Evolutionary conservation across 2,888 invertebrate genomes (phyloP).

Genomic region (Meandrusa payeni): DNA sequence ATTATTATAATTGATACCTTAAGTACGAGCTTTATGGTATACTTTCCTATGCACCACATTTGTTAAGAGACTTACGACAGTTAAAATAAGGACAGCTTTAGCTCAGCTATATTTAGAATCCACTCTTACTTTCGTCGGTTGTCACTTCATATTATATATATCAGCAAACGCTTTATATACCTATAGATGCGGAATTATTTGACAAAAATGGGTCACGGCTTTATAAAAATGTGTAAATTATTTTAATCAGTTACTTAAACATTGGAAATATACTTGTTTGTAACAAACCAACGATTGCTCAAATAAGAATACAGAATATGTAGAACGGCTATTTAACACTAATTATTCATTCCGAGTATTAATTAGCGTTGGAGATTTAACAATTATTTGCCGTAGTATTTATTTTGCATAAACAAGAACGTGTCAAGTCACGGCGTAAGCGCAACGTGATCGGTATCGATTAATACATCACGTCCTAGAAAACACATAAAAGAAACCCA

Average conservation of each 20-base stretch:
- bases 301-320: constrained; percentile 1
- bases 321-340: constrained; percentile 21
- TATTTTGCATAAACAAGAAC: constrained; percentile 16
- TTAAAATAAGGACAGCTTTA: constrained; percentile 2
- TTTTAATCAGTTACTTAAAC: neutral
- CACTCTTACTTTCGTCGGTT: constrained; percentile 6
- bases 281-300: constrained; percentile 1
- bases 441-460: constrained; percentile 44
- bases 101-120: constrained; percentile 2
- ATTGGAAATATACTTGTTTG: neutral
- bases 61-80: neutral
- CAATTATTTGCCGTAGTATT: constrained; percentile 11
- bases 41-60: neutral
- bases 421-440: constrained; percentile 30
- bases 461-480: constrained; percentile 50
- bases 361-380: constrained; percentile 33
- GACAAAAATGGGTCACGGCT: too few relatives aligned
- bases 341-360: constrained; percentile 40
- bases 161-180: too few relatives aligned
- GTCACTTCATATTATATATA: too few relatives aligned
- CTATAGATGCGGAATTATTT: too few relatives aligned
- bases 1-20: neutral
- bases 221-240: too few relatives aligned
- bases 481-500: constrained; percentile 45
- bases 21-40: neutral